Conservation (phyloP, 2,888 invertebrate genomes). For the Megaustenia siamemsis region DNA sequence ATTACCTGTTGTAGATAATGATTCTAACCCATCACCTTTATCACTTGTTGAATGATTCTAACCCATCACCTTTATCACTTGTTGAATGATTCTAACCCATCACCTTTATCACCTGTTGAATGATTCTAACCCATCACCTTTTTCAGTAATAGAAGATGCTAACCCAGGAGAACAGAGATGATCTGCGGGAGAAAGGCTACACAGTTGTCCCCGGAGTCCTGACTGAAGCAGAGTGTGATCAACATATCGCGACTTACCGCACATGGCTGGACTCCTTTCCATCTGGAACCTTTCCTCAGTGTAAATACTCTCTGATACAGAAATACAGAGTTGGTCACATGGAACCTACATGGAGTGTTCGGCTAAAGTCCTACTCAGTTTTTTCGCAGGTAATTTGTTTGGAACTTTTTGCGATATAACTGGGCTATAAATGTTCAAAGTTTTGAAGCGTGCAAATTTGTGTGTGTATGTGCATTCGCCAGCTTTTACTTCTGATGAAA, state of each 20-base stretch:
- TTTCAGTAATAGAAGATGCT: slow-evolving; percentile 26
- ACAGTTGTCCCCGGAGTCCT: slow-evolving; percentile 46
- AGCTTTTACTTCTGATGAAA: too few species aligned
- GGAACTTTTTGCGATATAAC: too few species aligned
- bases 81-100: too few species aligned
- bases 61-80: too few species aligned
- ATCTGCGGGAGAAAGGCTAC: slow-evolving; percentile 31
- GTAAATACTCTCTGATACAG: slow-evolving; percentile 66
- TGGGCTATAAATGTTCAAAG: too few species aligned
- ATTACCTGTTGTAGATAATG: too few species aligned
- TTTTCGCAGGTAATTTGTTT: slow-evolving; percentile 64
- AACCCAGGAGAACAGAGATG: slow-evolving; percentile 45
- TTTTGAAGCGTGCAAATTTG: too few species aligned
- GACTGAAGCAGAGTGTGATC: slow-evolving; percentile 47
- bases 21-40: too few species aligned
- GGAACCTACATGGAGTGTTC: slow-evolving; percentile 69
- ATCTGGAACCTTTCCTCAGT: slow-evolving; percentile 46
- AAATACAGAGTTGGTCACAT: slow-evolving; percentile 69
- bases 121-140: too few species aligned
- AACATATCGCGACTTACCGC: slow-evolving; percentile 6
- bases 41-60: too few species aligned
- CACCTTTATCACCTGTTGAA: too few species aligned
- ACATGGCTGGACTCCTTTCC: slow-evolving; percentile 37
- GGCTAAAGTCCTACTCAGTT: slow-evolving; percentile 68
- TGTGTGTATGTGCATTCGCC: too few species aligned